Evolutionary conservation across 1,140 invertebrate species (phyloP).

Genomic region (Nilaparvata lugens): DNA sequence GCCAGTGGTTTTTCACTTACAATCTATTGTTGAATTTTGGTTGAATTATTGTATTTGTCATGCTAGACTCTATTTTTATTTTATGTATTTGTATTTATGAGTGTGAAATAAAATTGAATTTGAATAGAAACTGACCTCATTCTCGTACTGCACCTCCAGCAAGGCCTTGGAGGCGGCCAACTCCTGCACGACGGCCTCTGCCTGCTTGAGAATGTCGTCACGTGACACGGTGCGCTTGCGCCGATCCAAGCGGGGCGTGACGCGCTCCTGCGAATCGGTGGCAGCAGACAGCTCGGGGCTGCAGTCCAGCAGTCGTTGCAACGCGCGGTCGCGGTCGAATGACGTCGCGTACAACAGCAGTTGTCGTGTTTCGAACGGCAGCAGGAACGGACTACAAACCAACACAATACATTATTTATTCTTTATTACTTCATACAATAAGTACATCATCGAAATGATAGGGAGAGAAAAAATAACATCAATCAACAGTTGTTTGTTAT

Average conservation of each 20-base stretch:
- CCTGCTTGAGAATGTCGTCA: constrained; percentile 89
- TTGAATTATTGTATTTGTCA: too few relatives aligned
- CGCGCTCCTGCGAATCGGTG: constrained; percentile 68
- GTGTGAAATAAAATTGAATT: too few relatives aligned
- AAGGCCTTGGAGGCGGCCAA: constrained; percentile 85
- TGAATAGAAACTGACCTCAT: constrained; percentile 80
- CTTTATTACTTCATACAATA: too few relatives aligned
- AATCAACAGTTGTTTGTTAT: too few relatives aligned
- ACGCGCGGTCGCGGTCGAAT: constrained; percentile 89
- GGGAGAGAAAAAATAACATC: too few relatives aligned
- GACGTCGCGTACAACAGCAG: constrained; percentile 92
- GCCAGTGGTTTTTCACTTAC: too few relatives aligned
- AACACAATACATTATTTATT: too few relatives aligned
- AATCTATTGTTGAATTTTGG: too few relatives aligned
- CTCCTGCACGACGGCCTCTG: constrained; percentile 90
- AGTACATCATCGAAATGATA: too few relatives aligned
- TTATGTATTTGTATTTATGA: too few relatives aligned
- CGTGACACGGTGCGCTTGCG: constrained; percentile 87
- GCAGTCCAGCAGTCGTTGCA: constrained; percentile 85
- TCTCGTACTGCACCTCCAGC: constrained; percentile 94
- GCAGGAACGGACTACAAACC: constrained; percentile 72
- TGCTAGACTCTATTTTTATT: too few relatives aligned
- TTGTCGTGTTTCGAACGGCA: constrained; percentile 94
- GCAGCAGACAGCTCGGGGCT: constrained; percentile 63
- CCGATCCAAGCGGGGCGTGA: constrained; percentile 85